Evolutionary conservation across 1,140 invertebrate genomes (phyloP).

Genomic region (Propsilocerus akamusi): DNA sequence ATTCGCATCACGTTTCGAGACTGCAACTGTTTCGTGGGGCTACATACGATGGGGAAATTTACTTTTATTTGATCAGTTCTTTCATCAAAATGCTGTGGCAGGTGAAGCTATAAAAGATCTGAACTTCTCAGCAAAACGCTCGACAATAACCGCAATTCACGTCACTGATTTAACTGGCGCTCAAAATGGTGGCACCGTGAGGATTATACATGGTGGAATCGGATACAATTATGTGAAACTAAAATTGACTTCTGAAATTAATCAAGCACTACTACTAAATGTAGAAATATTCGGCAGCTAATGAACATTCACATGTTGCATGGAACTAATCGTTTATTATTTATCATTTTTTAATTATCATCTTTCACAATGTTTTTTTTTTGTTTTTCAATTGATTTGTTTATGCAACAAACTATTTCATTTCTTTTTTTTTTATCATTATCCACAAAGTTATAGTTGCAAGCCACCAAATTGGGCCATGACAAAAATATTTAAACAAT

Average conservation of each 20-base stretch:
- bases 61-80: neutral
- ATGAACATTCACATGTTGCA: too few species aligned
- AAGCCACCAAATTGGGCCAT: too few species aligned
- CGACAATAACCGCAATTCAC: neutral
- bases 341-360: too few species aligned
- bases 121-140: neutral
- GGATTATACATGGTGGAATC: neutral
- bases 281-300: conserved; percentile 1
- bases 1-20: neutral
- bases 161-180: neutral
- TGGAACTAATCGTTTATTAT: too few species aligned
- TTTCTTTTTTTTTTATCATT: too few species aligned
- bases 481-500: too few species aligned
- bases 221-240: neutral
- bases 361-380: too few species aligned
- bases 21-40: neutral
- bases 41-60: neutral
- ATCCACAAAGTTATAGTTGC: too few species aligned
- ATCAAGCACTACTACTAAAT: neutral
- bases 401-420: too few species aligned
- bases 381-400: too few species aligned
- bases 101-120: neutral
- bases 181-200: neutral
- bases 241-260: neutral
- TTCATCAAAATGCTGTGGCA: neutral